Conservation (phyloP, 2,888 invertebrate genomes). For the Rosalia funebris region DNA sequence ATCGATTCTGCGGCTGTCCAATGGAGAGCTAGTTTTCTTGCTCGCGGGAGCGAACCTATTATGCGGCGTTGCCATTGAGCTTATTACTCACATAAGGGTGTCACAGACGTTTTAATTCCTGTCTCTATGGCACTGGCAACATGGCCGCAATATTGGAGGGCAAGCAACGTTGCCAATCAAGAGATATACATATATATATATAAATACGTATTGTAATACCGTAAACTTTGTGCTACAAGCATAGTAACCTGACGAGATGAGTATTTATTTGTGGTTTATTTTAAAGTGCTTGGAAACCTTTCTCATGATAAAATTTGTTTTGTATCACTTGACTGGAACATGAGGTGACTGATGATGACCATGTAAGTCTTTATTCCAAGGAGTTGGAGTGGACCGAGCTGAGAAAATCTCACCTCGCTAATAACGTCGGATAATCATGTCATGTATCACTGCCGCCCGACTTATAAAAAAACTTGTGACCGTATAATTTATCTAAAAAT, state of each 20-base stretch:
- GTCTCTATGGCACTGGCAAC: conserved; percentile 45
- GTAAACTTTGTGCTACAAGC: conserved; percentile 40
- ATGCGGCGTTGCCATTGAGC: conserved; percentile 65
- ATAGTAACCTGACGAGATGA: conserved; percentile 47
- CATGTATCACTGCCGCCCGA: conserved; percentile 5
- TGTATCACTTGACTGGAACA: conserved; percentile 52
- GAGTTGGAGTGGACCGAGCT: conserved; percentile 4
- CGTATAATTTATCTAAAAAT: conserved; percentile 21
- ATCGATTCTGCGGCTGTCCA: conserved; percentile 73
- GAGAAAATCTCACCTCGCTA: conserved; percentile 14
- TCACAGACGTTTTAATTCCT: conserved; percentile 27
- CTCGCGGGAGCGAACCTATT: conserved; percentile 67
- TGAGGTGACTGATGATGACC: conserved; percentile 30
- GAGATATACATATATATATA: conserved; percentile 33
- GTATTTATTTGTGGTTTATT: conserved; percentile 47
- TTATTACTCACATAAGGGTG: conserved; percentile 48
- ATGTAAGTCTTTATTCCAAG: conserved; percentile 40
- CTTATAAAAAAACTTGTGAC: conserved; percentile 13
- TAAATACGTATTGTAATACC: conserved; percentile 36
- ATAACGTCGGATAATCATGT: conserved; percentile 10
- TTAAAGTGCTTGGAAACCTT: conserved; percentile 30
- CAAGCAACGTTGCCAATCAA: conserved; percentile 56
- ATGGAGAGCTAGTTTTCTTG: conserved; percentile 66
- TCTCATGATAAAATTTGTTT: conserved; percentile 26
- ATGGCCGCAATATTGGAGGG: conserved; percentile 48